Percentiles rank a stretch among this genome's conserved stretches.
phyloP scores from a whole-genome alignment of 2,888 invertebrate species.

The Geophilus truncorum region DNA sequence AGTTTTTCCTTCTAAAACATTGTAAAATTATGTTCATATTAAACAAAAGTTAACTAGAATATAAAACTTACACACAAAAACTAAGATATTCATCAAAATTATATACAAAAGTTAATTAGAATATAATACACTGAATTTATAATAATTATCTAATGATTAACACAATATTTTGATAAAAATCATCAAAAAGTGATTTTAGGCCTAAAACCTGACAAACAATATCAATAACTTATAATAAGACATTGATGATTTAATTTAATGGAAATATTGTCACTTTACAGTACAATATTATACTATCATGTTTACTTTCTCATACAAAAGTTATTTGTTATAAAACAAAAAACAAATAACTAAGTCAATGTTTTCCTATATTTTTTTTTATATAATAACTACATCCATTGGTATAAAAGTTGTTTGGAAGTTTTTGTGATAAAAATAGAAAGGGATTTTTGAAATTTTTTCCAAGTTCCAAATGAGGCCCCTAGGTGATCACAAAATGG shows the following conservation, averaged over 20 bases:
- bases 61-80: no score
- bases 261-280: no score
- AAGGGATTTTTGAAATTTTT: background rate
- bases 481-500: background rate
- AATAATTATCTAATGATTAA: background rate
- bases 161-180: no score
- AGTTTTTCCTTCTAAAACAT: background rate
- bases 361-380: background rate
- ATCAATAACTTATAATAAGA: background rate
- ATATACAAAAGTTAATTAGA: background rate
- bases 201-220: background rate
- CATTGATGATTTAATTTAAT: no score
- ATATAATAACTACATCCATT: background rate
- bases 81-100: background rate
- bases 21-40: no score
- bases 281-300: no score
- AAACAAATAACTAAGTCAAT: background rate
- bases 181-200: no score
- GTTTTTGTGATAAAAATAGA: background rate
- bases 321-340: background rate
- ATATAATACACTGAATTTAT: background rate
- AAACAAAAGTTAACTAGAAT: no score
- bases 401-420: background rate
- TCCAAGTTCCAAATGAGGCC: background rate
- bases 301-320: background rate